These are phyloP conservation scores for Rhynchophorus ferrugineus DNA, from an alignment of 1,140 invertebrate genomes.

Conservation along the genomic window DNA sequence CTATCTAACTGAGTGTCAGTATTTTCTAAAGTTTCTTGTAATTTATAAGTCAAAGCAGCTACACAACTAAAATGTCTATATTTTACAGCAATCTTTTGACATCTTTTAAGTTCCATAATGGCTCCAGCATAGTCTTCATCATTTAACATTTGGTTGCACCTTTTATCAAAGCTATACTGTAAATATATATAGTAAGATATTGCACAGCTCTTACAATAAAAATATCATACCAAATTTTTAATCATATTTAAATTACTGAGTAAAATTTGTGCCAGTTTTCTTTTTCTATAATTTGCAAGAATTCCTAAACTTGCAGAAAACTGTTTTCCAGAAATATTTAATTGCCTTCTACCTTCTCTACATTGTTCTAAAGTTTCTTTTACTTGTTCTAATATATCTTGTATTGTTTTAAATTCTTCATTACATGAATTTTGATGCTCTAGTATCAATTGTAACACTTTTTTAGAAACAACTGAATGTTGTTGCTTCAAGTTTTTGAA, in stretches of 20 bases:
- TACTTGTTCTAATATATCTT: constrained; percentile 67
- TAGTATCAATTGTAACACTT: constrained; percentile 82
- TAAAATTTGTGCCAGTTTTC: constrained; percentile 70
- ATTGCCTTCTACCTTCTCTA: constrained; percentile 57
- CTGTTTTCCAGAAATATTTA: constrained; percentile 68
- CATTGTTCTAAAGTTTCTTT: constrained; percentile 63
- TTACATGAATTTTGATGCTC: constrained; percentile 82
- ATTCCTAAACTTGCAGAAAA: constrained; percentile 82
- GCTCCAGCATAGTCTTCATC: constrained; percentile 85
- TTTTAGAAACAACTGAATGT: constrained; percentile 80
- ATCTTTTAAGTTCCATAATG: constrained; percentile 80
- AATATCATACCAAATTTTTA: constrained; percentile 62
- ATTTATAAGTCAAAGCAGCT: constrained; percentile 72
- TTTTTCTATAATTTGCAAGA: constrained; percentile 77
- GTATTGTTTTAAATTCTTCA: constrained; percentile 73
- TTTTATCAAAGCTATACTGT: constrained; percentile 73
- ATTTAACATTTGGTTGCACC: constrained; percentile 70
- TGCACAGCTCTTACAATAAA: too few species aligned
- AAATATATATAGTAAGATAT: too few species aligned
- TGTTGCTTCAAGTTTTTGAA: constrained; percentile 62
- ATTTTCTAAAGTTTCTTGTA: constrained; percentile 86
- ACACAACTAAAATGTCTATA: constrained; percentile 83
- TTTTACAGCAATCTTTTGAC: constrained; percentile 71
- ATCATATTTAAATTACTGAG: constrained; percentile 74
- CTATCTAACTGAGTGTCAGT: constrained; percentile 88